Evolutionary conservation across 2,888 invertebrate genomes (phyloP).

Genomic region (Conistra vaccinii): DNA sequence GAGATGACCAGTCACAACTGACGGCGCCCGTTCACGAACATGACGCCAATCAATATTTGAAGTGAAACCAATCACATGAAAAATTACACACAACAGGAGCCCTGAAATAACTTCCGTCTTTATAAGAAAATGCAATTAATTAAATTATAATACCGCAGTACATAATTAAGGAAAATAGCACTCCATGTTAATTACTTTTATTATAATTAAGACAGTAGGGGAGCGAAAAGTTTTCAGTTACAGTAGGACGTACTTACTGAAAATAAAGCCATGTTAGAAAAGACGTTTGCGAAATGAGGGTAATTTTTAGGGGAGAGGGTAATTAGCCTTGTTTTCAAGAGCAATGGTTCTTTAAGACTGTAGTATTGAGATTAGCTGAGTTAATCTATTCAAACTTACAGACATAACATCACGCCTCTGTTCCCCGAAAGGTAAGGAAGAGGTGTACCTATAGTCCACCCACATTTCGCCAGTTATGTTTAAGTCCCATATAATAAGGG

Average conservation of each 20-base stretch:
- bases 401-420: too few species aligned
- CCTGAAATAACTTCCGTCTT: not conserved
- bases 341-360: constrained; percentile 19
- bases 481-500: not conserved
- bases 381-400: not conserved
- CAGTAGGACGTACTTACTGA: constrained; percentile 37
- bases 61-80: not conserved
- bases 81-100: not conserved
- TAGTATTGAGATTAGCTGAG: not conserved
- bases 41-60: too few species aligned
- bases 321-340: constrained; percentile 20
- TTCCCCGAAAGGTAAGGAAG: too few species aligned
- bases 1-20: too few species aligned
- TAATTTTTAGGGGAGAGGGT: constrained; percentile 31
- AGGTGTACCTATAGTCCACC: not conserved
- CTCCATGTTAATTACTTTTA: constrained; percentile 61
- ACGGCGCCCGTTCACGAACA: too few species aligned
- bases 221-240: constrained; percentile 51
- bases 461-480: not conserved
- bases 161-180: constrained; percentile 53
- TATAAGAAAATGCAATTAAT: constrained; percentile 43
- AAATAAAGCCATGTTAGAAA: constrained; percentile 50
- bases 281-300: constrained; percentile 38
- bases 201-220: constrained; percentile 55
- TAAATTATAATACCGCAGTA: constrained; percentile 60